Evolutionary conservation across 2,797 vertebrate genomes (phyloP).

Genomic region (Apogon hyalosoma): DNA sequence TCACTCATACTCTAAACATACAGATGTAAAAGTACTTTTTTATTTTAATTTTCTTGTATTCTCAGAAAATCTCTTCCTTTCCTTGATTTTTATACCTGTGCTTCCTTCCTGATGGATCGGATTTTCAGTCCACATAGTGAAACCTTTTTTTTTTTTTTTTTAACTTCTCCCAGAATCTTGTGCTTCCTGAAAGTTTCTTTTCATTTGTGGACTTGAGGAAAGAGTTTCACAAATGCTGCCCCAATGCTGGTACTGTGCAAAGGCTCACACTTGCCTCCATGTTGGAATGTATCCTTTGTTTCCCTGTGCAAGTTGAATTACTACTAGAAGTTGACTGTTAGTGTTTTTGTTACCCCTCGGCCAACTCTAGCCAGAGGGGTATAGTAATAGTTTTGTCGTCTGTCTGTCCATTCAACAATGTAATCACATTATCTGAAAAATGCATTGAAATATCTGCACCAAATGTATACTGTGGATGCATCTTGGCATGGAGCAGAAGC

Average conservation of each 20-base stretch:
- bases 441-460: too few species aligned
- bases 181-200: slow-evolving; percentile 93
- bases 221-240: slow-evolving; percentile 92
- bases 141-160: slow-evolving; percentile 8
- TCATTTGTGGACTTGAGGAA: slow-evolving; percentile 94
- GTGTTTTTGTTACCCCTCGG: slow-evolving; percentile 33
- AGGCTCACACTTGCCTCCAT: slow-evolving; percentile 89
- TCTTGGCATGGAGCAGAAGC: too few species aligned
- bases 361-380: too few species aligned
- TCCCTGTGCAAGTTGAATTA: not conserved
- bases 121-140: not conserved
- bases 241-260: slow-evolving; percentile 82
- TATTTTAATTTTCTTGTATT: not conserved
- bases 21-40: not conserved
- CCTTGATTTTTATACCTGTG: too few species aligned
- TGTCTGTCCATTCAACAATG: too few species aligned
- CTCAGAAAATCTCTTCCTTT: too few species aligned
- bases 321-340: not conserved
- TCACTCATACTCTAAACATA: not conserved
- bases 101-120: slow-evolving; percentile 5
- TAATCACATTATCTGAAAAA: too few species aligned
- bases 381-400: too few species aligned
- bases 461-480: too few species aligned
- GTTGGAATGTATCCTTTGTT: slow-evolving; percentile 92
- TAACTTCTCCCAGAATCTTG: slow-evolving; percentile 85